Evolutionary conservation across 1,140 invertebrate species (phyloP).

Genomic region (Akabosia matsudoensis): DNA sequence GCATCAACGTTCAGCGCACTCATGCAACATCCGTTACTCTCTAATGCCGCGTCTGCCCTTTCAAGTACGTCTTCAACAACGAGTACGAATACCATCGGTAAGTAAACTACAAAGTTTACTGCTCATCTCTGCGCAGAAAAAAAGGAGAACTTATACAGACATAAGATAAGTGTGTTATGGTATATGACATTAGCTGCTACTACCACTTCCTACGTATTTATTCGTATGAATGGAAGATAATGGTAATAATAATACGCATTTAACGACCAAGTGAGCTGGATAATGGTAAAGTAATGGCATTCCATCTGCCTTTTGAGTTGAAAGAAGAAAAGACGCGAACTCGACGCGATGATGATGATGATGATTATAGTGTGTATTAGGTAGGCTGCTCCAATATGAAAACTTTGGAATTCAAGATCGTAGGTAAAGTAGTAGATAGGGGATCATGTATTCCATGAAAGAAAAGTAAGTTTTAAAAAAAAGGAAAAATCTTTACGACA

Average conservation of each 20-base stretch:
- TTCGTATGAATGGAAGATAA: not conserved
- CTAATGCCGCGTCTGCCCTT: conserved; percentile 38
- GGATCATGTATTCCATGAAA: too few species aligned
- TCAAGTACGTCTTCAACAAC: conserved; percentile 11
- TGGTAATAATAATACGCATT: conserved; percentile 14
- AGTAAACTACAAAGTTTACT: conserved; percentile 41
- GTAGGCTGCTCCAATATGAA: too few species aligned
- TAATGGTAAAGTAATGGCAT: conserved; percentile 21
- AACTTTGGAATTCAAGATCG: too few species aligned
- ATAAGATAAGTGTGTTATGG: not conserved
- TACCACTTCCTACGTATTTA: not conserved
- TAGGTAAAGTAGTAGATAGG: too few species aligned
- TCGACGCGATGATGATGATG: too few species aligned
- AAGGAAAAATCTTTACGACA: too few species aligned
- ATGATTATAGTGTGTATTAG: not conserved
- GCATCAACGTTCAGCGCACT: conserved; percentile 37
- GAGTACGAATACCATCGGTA: conserved; percentile 24
- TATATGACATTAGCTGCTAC: not conserved
- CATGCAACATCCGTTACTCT: conserved; percentile 45
- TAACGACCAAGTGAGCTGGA: conserved; percentile 21
- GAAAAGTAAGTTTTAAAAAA: too few species aligned
- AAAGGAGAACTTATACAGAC: not conserved
- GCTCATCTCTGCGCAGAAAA: too few species aligned
- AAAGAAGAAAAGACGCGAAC: not conserved
- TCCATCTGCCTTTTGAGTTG: conserved; percentile 17